Evolutionary conservation across 2,113 vertebrate species (phyloP), one percentile per base, ranked within the genome.

Genomic region (Typhlomys cinereus): DNA sequence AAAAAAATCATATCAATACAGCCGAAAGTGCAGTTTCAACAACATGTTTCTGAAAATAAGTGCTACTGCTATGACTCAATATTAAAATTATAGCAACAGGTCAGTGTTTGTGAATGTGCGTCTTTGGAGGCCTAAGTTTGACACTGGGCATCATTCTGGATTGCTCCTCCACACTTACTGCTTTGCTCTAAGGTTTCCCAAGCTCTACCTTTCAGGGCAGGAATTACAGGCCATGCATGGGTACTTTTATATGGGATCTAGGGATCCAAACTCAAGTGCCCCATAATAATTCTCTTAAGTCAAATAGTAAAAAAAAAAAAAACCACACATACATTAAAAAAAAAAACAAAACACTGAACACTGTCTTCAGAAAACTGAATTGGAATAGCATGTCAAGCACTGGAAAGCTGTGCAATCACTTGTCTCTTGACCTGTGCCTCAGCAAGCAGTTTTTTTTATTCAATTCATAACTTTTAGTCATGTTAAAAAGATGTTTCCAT

Each of bases 11-110:
- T 85, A 79, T 62, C 44, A 67, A 64, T 46, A 91, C 59, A 95
- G 92, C 76, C 73, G 74, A 93, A 92, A 95, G 18, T 69, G 25
- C 7, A 5, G 75, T 86, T 94, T 89, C 92, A 79, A 50, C 71
- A 81, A 70, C 91, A 85, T 89, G 52, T 94, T 91, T 91, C 50
- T 74, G 91, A 95, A 94, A 96, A 93, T 66, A 84, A 75, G 67
- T 0, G 3, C 31, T 70, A 46, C 57, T 92, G 36, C 70, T 57
- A 13, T 93, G 88, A 75, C 70, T 92, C 10, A 23, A 64, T 92
- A 92, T 89, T 93, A 70, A 92, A 86, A 96, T 39, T 84, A 54
- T 59, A 92, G 29, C 48, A 92, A 78, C 85, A 96, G 92, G 74
- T 90, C 93, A 93, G 87, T 94, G 85, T 61, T 93, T n/a, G n/a